Base-by-base conservation (phyloP, 2,797 vertebrate species). In the Platyrinchus mystaceus region DNA sequence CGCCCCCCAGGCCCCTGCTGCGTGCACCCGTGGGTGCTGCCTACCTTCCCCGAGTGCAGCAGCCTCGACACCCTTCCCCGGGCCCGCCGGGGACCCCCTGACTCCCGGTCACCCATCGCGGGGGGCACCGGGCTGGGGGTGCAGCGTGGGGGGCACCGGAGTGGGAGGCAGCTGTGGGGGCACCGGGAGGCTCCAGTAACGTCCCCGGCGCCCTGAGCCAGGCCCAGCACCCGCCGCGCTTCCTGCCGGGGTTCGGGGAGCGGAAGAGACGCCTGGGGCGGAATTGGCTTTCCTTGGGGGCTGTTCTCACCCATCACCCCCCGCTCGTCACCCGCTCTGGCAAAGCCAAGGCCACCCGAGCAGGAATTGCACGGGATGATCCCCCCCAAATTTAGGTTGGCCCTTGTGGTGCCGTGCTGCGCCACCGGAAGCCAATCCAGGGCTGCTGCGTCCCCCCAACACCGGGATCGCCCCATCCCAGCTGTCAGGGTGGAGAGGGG, bases 41-140 rank as follows among this genome's bases (percentile, higher is more conserved):
- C 66, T 97, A 97, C 97, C 97, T 97, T 90, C 58, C 92, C 86
- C 58, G 58, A 32, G 11, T 20, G 74, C 75, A 94, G 84, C 37
- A 91, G 83, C 69, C 46, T 64, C 3, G n/a, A 46, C 4, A 18
- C 55, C 52, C 73, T 58, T 92, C 56, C 77, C 10, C 4, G n/a
- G 36, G 88, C 63, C 5, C 22, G 10, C 80, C 14, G 84, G 6
- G 4, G 32, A 1, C 36, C 32, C 5, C 82, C 64, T 1, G 8
- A 3, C 2, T 0, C 59, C 52, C 1, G 13, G 26, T 95, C 90
- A 3, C 76, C 90, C 96, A 97, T 97, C 0, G 2, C 0, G 15
- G 76, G 46, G 85, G 60, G 13, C 32, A 24, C 50, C 4, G 6
- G 59, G 32, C 5, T 28, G n/a, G 49, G 52, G 59, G 23, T n/a